Percentiles rank a stretch among this genome's conserved stretches.
phyloP scores from a whole-genome alignment of 2,797 vertebrate genomes.

The Macropus fuliginosus region DNA sequence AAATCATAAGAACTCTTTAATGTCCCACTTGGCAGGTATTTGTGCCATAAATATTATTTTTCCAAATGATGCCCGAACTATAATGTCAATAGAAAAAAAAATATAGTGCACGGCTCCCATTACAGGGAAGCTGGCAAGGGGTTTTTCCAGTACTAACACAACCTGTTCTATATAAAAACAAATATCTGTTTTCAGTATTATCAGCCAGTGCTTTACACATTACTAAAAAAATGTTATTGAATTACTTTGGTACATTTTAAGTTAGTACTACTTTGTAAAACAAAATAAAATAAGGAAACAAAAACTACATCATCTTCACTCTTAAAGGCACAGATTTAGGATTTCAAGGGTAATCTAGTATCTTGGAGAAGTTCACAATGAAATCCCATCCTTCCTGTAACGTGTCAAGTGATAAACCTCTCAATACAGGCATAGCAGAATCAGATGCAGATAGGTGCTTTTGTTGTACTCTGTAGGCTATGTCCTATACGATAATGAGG shows the following conservation, averaged over 20 bases:
- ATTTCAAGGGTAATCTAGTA: background rate
- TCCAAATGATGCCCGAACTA: background rate
- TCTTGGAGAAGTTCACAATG: background rate
- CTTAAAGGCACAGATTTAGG: background rate
- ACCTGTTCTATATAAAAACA: background rate
- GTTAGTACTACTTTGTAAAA: background rate
- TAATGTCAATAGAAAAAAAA: background rate
- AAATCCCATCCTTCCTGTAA: background rate
- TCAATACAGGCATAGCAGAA: background rate
- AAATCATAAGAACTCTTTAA: background rate
- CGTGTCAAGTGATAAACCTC: background rate
- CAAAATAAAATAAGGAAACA: too few species aligned
- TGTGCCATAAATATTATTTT: background rate
- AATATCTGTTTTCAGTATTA: background rate
- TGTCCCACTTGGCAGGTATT: background rate
- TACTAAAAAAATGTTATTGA: background rate
- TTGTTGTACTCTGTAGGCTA: background rate
- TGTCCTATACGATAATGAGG: background rate
- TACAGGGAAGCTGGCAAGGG: background rate
- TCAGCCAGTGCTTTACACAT: background rate
- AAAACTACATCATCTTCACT: too few species aligned
- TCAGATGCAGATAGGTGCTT: background rate
- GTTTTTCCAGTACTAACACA: background rate
- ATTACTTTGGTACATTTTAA: background rate
- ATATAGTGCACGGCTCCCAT: background rate